A percentile compares a stretch with the other conserved stretches of the same genome.
Conservation (phyloP, 2,113 vertebrate genomes). For the Epinephelus fuscoguttatus region DNA sequence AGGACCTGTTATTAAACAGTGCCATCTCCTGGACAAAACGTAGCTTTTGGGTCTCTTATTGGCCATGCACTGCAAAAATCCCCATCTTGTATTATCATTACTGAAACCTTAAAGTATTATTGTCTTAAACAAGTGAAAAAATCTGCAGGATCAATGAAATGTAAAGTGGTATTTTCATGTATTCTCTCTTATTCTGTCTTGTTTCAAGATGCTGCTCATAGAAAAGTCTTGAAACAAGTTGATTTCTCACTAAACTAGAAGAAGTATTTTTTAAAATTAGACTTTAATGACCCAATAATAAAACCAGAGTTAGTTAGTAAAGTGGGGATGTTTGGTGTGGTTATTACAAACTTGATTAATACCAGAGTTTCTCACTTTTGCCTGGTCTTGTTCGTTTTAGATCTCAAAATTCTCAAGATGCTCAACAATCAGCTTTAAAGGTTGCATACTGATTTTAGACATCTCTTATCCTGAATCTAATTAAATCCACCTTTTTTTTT, state of each 20-base stretch:
- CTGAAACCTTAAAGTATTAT: neutral
- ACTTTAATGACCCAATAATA: neutral
- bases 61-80: neutral
- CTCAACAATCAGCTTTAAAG: neutral
- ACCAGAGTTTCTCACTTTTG: neutral
- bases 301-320: neutral
- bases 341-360: neutral
- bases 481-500: neutral
- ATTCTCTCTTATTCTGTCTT: neutral
- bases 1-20: slow-evolving; percentile 44
- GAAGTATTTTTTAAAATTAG: neutral
- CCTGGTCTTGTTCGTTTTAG: neutral
- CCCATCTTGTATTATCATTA: neutral
- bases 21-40: slow-evolving; percentile 62
- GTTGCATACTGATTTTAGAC: neutral
- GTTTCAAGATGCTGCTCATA: neutral
- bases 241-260: neutral
- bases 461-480: neutral
- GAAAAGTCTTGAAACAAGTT: neutral
- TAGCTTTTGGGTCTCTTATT: neutral
- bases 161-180: neutral
- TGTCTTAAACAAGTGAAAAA: neutral
- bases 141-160: neutral
- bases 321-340: neutral
- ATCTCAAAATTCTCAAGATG: neutral